Evolutionary conservation across 2,888 invertebrate genomes (phyloP), one percentile per base, ranked within the genome.

Genomic region (Papilio elwesi): DNA sequence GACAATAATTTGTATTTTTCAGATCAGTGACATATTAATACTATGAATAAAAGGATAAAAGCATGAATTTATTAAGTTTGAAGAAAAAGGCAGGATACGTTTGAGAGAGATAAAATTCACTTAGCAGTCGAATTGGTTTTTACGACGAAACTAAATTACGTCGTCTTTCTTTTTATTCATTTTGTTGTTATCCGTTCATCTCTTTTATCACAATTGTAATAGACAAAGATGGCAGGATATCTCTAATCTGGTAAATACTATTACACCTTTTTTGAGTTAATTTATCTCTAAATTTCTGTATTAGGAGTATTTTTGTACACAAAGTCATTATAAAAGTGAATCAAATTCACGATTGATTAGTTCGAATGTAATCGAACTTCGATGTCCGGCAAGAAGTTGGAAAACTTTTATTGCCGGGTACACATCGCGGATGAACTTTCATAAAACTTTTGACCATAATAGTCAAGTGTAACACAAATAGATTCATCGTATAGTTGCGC

Each of bases 21-120:
- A 26, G 26, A 26, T 26, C 26, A 26, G 26, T 26, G 26, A 26
- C 1, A 26, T 26, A 26, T 26, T 26, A 26, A 4, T 26, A 26
- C 26, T 26, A 26, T 26, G 4, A 26, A 10, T 15, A 53, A 53
- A 12, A 49, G 59, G 51, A 13, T 62, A 16, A 51, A 43, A 51
- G 38, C 47, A 16, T 52, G 38, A 68, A 59, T 26, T 36, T 36
- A 62, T 57, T 13, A 57, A 57, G 36, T 57, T 13, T 13, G 12
- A 43, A 43, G 43, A 43, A 43, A 43, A 63, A 49, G 43, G 15
- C 13, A 48, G 48, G 15, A 48, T 48, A 67, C 55, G 36, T 53
- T 55, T 16, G 55, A 48, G 57, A 57, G 57, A 9, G 68, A 68
- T 57, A 48, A 68, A 57, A 68, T 68, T 68, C 68, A 68, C 68